A percentile compares a stretch with the other conserved stretches of the same genome.
phyloP scores from a whole-genome alignment of 2,888 invertebrate species.

The Enoplolaimus lenunculus region DNA sequence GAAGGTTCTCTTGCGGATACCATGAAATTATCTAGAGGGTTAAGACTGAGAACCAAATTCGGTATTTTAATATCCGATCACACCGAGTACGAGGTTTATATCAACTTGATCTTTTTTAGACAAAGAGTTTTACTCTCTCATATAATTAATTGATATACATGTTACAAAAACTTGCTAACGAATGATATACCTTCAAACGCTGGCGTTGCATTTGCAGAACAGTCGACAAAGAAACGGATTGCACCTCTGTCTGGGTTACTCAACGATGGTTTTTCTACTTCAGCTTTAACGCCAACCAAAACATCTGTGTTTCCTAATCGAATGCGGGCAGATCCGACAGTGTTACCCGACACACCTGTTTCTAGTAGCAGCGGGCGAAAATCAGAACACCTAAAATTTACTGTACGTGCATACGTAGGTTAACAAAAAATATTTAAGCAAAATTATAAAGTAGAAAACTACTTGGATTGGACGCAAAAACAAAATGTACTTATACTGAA shows the following conservation, averaged over 20 bases:
- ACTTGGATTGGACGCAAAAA: too few species aligned
- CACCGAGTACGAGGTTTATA: too few species aligned
- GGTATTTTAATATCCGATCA: too few species aligned
- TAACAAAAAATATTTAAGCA: background rate
- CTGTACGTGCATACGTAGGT: background rate
- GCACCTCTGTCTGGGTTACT: slow-evolving; percentile 64
- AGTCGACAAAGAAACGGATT: slow-evolving; percentile 88
- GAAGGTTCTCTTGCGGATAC: too few species aligned
- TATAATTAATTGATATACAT: too few species aligned
- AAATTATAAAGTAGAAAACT: too few species aligned
- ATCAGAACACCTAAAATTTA: slow-evolving; percentile 42
- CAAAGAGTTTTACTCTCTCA: too few species aligned
- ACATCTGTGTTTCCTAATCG: slow-evolving; percentile 65
- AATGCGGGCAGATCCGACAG: slow-evolving; percentile 45
- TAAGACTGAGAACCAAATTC: too few species aligned
- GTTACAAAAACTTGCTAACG: too few species aligned
- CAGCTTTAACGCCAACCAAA: slow-evolving; percentile 53
- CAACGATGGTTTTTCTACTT: slow-evolving; percentile 56
- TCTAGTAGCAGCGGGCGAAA: slow-evolving; percentile 45
- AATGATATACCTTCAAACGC: slow-evolving; percentile 88
- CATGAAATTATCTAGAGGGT: too few species aligned
- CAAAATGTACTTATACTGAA: too few species aligned
- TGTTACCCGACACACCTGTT: slow-evolving; percentile 43
- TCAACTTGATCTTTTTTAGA: too few species aligned
- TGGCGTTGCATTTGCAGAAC: slow-evolving; percentile 91